Conservation (phyloP, 2,888 invertebrate species). For the Emesis castigata region DNA sequence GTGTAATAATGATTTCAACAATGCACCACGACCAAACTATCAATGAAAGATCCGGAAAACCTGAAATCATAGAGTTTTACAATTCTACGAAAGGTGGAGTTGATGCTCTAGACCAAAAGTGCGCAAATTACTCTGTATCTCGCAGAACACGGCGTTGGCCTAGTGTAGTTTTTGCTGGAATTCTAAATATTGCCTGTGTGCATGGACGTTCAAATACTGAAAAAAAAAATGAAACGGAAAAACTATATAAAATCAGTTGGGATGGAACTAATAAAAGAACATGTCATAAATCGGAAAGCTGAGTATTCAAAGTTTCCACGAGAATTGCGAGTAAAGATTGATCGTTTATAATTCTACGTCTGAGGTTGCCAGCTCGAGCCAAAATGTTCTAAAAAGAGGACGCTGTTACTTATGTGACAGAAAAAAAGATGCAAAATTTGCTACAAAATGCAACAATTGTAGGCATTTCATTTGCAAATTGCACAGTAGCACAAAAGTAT, state of each 20-base stretch:
- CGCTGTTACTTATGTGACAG: too few relatives aligned
- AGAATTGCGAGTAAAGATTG: too few relatives aligned
- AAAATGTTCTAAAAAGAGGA: too few relatives aligned
- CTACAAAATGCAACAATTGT: too few relatives aligned
- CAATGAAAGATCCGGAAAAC: constrained; percentile 29
- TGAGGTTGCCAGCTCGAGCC: too few relatives aligned
- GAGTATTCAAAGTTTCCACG: constrained; percentile 16
- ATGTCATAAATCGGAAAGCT: constrained; percentile 15
- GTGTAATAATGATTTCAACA: constrained; percentile 22
- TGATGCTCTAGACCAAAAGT: constrained; percentile 35
- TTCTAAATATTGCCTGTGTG: constrained; percentile 34
- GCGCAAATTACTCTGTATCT: constrained; percentile 44
- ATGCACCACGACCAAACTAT: constrained; percentile 23
- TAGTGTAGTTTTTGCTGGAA: constrained; percentile 31
- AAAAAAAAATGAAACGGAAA: constrained; percentile 20
- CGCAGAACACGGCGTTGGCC: constrained; percentile 38
- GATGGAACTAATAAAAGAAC: constrained; percentile 27
- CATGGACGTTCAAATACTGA: constrained; percentile 12
- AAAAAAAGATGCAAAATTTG: too few relatives aligned
- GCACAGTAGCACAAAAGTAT: too few relatives aligned
- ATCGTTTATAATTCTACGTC: too few relatives aligned
- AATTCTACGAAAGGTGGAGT: constrained; percentile 28
- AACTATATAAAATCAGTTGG: constrained; percentile 29
- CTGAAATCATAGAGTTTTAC: constrained; percentile 36
- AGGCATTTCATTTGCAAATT: too few relatives aligned